Base-by-base conservation (phyloP, 2,797 vertebrate genomes). In the Pseudochaenichthys georgianus region DNA sequence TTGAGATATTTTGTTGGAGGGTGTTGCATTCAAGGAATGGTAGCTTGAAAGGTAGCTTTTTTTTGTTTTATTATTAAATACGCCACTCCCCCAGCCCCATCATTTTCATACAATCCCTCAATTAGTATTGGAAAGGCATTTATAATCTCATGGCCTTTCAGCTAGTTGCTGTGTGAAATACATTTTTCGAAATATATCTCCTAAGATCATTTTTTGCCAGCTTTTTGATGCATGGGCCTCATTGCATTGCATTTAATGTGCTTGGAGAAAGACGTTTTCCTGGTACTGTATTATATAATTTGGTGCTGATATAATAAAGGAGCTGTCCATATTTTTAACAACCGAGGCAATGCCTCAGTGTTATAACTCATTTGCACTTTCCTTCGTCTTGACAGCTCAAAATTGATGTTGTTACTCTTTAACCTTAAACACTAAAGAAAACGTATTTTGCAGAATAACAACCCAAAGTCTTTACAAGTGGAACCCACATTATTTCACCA, bases 241-340 rank as follows among this genome's bases (percentile, higher is more conserved):
- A 3, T 45, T 6, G 47, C 15, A 48, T 57, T 28, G 45, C 21
- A 28, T 9, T 15, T 9, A 58, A 31, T 66, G 41, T 46, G 9
- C 54, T 57, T 38, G 38, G 47, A 21, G 64, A 23, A 55, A 58
- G 64, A 60, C 13, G 8, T 65, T 61, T 31, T 57, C 13, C 9
- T 19, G 11, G 8, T 60, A 17, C 42, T 62, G 12, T 50, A 42
- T 46, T 53, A 9, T 63, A 11, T 71, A 54, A 76, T 64, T 62
- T 72, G 19, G 9, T 62, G 64, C 43, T 60, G 45, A 57, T 43
- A 28, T 62, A 54, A 82, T 46, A n/a, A 78, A 64, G 19, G 13
- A 43, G n/a, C 34, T 62, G 45, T 50, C 57, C 15, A 21, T 75
- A 46, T 66, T 75, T 73, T 61, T 47, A 57, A 72, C 72, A 41